Evolutionary conservation across 1,140 invertebrate species (phyloP), one percentile per base, ranked within the genome.

Genomic region (Mycetomoellerius zeteki): DNA sequence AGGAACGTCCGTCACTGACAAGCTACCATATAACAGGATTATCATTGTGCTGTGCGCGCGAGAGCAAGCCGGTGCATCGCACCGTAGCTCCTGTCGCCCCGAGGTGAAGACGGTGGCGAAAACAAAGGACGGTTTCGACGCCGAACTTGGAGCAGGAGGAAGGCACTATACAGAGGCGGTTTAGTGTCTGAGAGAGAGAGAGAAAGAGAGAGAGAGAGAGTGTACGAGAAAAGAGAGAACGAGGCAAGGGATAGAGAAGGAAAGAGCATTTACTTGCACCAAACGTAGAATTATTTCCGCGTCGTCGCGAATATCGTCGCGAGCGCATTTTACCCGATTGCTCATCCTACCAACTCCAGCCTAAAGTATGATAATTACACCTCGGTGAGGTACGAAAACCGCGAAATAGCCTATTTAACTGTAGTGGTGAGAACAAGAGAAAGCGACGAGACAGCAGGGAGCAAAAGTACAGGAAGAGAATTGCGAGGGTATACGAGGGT

Each of bases 351-450:
- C 24, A 12, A 6, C 1, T 37, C 16, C 33, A 21, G 19, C 67
- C 54, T 52, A 73, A 62, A 84, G 72, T 52, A 27, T 19, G 47
- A 60, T 91, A 91, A 91, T 89, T 91, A 86, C 54, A n/a, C 86
- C 65, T 30, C 27, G 47, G 33, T 24, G 30, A 84, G 50, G 52
- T 43, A 76, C 47, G 58, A 56, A 56, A 69, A 87, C 73, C 65
- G 81, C 75, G 54, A 86, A 89, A 89, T 76, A 78, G 88, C 30
- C 78, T 89, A 76, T 84, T 75, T 43, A 16, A 30, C 3, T 81
- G 16, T 56, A 43, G 54, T 75, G 5, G 14, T 21, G 6, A 4
- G 19, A 69, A 37, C 30, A 47, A 80, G 76, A 50, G 76, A 33
- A 21, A 24, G 37, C 8, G 5, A 47, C 19, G 14, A 60, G 24